These are phyloP conservation scores for Neolamprologus sp. DNA, from an alignment of 2,113 vertebrate genomes.

Conservation along the genomic window DNA sequence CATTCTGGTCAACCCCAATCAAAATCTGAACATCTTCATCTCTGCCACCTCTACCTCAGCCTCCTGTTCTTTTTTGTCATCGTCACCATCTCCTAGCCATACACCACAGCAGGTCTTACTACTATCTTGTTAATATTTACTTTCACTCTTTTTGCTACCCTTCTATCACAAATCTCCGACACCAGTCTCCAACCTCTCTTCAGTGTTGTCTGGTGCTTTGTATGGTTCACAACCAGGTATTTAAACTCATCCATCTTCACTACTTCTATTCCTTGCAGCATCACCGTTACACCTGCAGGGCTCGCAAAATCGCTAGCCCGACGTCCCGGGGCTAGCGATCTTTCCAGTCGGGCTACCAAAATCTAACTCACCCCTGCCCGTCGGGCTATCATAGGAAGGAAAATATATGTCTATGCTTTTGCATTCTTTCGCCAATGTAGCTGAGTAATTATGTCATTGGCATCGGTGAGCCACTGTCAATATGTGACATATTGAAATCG, in stretches of 20 bases:
- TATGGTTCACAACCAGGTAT: neutral
- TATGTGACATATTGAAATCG: no score
- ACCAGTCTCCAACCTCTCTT: neutral
- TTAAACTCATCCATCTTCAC: neutral
- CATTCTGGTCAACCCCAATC: neutral
- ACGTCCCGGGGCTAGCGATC: no score
- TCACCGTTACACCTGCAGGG: neutral
- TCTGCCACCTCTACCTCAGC: neutral
- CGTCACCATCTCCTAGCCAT: neutral
- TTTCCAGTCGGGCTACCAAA: no score
- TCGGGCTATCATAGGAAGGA: no score
- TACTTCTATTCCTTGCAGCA: neutral
- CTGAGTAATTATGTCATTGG: no score
- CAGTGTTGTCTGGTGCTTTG: neutral
- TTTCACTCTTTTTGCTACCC: neutral
- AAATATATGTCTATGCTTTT: no score
- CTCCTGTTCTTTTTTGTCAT: neutral
- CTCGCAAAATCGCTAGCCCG: no score
- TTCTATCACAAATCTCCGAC: neutral
- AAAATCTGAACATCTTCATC: neutral
- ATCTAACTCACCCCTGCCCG: no score
- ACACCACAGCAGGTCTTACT: neutral
- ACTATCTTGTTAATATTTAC: neutral
- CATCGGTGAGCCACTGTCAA: no score
- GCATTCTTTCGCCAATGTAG: no score